phyloP scores from a whole-genome alignment of 2,797 vertebrate species.

The Phataginus tetradactyla region DNA sequence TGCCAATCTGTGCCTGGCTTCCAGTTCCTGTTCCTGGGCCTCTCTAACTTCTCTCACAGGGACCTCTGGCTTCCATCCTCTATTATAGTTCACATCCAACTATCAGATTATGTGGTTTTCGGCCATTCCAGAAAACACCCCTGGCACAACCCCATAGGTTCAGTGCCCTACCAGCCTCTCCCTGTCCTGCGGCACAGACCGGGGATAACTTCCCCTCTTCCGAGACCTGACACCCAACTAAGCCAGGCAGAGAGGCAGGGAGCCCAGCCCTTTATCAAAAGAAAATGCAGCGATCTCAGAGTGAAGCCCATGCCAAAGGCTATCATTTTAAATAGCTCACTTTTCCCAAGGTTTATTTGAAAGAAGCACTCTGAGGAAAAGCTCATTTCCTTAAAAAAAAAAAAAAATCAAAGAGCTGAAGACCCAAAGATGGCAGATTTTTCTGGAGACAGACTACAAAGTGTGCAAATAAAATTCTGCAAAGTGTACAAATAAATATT shows the following conservation, averaged over 20 bases:
- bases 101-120: not conserved
- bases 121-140: not conserved
- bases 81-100: not conserved
- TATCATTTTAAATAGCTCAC: conserved; percentile 27
- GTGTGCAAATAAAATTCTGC: conserved; percentile 51
- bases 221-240: not conserved
- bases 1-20: not conserved
- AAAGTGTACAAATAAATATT: conserved; percentile 49
- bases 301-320: not conserved
- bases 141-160: not conserved
- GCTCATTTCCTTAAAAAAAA: conserved; percentile 61
- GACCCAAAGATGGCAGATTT: conserved; percentile 14
- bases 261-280: not conserved
- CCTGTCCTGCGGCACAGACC: not conserved
- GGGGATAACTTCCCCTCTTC: not conserved
- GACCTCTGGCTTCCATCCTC: not conserved
- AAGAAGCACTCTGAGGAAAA: conserved; percentile 52
- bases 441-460: conserved; percentile 35
- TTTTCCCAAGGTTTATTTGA: conserved; percentile 61
- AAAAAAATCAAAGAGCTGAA: conserved; percentile 55
- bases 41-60: not conserved
- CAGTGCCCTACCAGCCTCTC: not conserved
- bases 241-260: not conserved
- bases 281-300: not conserved
- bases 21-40: not conserved